Base-by-base conservation (phyloP, 2,797 vertebrate species). In the Florisuga fusca region DNA sequence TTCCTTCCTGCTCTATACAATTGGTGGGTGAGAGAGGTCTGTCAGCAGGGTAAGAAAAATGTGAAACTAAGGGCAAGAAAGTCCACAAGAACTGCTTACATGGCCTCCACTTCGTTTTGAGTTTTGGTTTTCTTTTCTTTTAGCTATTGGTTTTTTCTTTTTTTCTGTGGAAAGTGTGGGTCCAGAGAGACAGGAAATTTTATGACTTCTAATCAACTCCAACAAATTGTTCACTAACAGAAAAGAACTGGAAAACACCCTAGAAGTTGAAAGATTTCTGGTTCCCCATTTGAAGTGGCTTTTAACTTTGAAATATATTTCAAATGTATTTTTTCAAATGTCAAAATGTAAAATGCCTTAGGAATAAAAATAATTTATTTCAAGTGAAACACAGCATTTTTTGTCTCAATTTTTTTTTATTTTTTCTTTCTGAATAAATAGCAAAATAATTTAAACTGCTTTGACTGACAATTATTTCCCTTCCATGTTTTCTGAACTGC, bases 11-110 rank as follows among this genome's bases (percentile, higher is more conserved):
- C 48, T 58, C 91, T 54, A 10, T 55, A 63, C 62, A 84, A 87
- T 92, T 89, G 95, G 57, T 82, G 88, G 64, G 64, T 58, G 64
- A 88, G 74, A 90, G 33, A 22, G 22, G 54, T 89, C 90, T 95
- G 75, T 94, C 91, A 94, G 72, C 72, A 90, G 55, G 63, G 46
- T 50, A 94, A 93, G 90, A 94, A 96, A 91, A 95, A 92, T 67
- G 43, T 87, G 88, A 87, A 93, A 71, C 25, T 46, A 84, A 62
- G 53, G 58, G 68, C 64, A 91, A 90, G 71, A 84, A 91, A 88
- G 67, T 92, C 73, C 27, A 15, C 0, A 0, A 92, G 33, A 90
- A 58, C 36, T 76, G 59, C 59, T 64, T 76, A 50, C 48, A 67
- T 2, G 23, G 63, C 48, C 43, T 71, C 38, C 48, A 29, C 71